A percentile compares a stretch with the other conserved stretches of the same genome.
These are phyloP conservation scores for Geophilus truncorum DNA, from an alignment of 2,888 invertebrate genomes.

Conservation along the genomic window DNA sequence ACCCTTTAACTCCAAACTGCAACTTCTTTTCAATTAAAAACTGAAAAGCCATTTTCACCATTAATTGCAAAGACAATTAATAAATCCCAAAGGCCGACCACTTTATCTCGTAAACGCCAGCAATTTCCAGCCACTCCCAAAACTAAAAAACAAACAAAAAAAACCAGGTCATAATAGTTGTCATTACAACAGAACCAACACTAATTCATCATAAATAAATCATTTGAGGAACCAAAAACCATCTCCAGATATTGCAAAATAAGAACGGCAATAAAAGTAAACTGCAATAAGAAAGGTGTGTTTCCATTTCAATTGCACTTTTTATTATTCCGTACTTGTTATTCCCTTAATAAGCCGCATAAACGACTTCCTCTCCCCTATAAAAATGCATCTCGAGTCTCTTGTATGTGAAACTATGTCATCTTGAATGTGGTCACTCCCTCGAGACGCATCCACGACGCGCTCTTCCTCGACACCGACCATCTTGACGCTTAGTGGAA, in stretches of 20 bases:
- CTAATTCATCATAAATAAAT: not conserved
- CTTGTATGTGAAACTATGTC: not conserved
- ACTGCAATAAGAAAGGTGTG: not conserved
- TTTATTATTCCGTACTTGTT: not conserved
- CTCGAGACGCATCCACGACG: not conserved
- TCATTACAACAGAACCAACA: too few relatives aligned
- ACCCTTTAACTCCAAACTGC: too few relatives aligned
- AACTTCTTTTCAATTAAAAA: too few relatives aligned
- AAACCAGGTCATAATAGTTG: too few relatives aligned
- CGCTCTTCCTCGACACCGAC: not conserved
- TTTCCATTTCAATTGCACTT: not conserved
- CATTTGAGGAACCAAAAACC: not conserved
- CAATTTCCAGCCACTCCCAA: too few relatives aligned
- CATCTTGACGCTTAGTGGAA: slow-evolving; percentile 4
- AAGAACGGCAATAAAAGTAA: not conserved
- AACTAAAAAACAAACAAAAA: too few relatives aligned
- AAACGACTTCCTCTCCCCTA: not conserved
- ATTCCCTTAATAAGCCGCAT: not conserved
- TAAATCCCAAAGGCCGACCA: too few relatives aligned
- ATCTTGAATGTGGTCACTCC: slow-evolving; percentile 11
- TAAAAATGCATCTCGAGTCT: not conserved
- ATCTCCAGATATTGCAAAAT: not conserved
- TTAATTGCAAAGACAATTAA: too few relatives aligned
- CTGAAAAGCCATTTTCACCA: too few relatives aligned
- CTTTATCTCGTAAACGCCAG: too few relatives aligned